Base-by-base conservation (phyloP, 2,113 vertebrate genomes). In the Hydrolagus affinis region DNA sequence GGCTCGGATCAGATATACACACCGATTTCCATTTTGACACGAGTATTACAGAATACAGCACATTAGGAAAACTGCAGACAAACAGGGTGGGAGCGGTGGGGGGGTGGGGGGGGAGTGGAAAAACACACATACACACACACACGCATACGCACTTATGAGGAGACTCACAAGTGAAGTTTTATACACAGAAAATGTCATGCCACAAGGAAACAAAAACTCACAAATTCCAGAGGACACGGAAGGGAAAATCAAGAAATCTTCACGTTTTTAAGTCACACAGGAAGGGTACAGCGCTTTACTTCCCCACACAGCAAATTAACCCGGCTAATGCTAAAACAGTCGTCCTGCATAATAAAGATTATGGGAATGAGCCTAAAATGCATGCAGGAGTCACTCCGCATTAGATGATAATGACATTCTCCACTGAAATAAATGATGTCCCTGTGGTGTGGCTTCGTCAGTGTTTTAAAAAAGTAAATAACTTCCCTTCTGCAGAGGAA, bases 381-480 rank as follows among this genome's bases (percentile, higher is more conserved):
- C 87, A 90, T 86, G 86, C 87, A 88, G 15, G 87, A 89, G 89
- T 92, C 90, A 89, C 91, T 91, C 86, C 75, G 89, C 89, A 89
- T 91, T 91, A 90, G 89, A 90, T 88, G 91, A 89, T 92, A 93
- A 93, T 88, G 91, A 91, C 92, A 92, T 92, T 92, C 91, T 87
- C 91, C 91, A 91, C 69, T 10, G 90, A 92, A 93, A 92, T 90
- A 94, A 93, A 94, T 91, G 92, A 94, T 94, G 92, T 91, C 91
- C 92, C 91, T 91, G 91, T 92, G 94, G 92, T 93, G 91, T 87
- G 91, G 90, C 91, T 93, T 91, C 92, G 94, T 92, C 94, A 94
- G 93, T 89, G 91, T 93, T 91, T 91, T 91, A 92, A 66, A 66
- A 72, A 93, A 94, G 91, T 94, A 94, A 94, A 93, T 94, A 94